These are phyloP conservation scores for Thalassoma bifasciatum DNA, from an alignment of 2,113 vertebrate species.

Conservation along the genomic window DNA sequence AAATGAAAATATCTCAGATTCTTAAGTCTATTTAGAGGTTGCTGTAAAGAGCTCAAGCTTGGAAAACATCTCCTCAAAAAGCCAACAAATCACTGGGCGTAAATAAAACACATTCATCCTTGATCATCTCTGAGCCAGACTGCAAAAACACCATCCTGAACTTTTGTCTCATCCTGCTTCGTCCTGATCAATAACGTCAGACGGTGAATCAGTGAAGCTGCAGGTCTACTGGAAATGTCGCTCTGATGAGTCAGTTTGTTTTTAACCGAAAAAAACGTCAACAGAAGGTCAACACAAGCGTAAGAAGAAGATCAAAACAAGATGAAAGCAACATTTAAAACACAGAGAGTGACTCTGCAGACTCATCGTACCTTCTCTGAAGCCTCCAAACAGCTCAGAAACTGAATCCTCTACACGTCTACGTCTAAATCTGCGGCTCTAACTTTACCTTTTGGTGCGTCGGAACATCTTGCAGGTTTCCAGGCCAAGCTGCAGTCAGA, in stretches of 20 bases:
- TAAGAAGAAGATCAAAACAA: neutral
- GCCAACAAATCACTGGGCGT: neutral
- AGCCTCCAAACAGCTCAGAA: conserved; percentile 21
- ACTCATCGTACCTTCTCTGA: neutral
- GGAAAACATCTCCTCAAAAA: neutral
- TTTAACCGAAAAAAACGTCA: neutral
- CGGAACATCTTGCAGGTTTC: conserved; percentile 70
- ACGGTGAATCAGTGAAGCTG: conserved; percentile 41
- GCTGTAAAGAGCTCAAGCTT: no score
- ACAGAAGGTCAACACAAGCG: neutral
- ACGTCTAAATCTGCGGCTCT: conserved; percentile 3
- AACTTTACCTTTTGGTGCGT: conserved; percentile 76
- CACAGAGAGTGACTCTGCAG: neutral
- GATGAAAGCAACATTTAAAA: neutral
- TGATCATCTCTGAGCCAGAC: conserved; percentile 15
- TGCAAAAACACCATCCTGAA: neutral
- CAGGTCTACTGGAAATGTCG: conserved; percentile 40
- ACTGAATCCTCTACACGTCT: neutral
- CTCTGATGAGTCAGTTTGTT: conserved; percentile 38
- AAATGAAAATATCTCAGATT: no score
- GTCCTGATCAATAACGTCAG: conserved; percentile 18
- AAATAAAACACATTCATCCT: no score
- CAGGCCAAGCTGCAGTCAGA: conserved; percentile 40
- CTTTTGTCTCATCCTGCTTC: neutral
- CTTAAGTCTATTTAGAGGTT: no score